Conservation (phyloP, 1,140 invertebrate genomes). For the Thalassaphorura encarpata region DNA sequence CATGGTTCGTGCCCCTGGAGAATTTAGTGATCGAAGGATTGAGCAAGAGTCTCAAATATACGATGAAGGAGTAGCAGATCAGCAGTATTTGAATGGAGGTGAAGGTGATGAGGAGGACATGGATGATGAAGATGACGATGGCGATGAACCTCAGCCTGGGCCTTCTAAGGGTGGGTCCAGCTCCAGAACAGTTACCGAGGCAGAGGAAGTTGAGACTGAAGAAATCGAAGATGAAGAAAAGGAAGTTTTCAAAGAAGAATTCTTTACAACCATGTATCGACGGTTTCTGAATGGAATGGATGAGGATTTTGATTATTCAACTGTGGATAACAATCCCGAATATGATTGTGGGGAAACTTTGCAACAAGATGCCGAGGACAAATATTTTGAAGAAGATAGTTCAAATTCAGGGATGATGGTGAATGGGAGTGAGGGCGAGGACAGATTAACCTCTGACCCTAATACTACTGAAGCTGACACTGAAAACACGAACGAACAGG, state of each 20-base stretch:
- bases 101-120: constrained; percentile 37
- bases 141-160: constrained; percentile 21
- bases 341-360: constrained; percentile 64
- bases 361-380: constrained; percentile 69
- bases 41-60: constrained; percentile 46
- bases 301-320: constrained; percentile 68
- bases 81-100: constrained; percentile 35
- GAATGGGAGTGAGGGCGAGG: not conserved
- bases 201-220: constrained; percentile 24
- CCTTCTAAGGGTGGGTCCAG: constrained; percentile 16
- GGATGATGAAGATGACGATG: constrained; percentile 31
- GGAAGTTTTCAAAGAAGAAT: constrained; percentile 65
- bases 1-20: constrained; percentile 42
- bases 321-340: constrained; percentile 61
- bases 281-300: constrained; percentile 77
- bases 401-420: constrained; percentile 36
- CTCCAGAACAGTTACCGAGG: no score
- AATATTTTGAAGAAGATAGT: constrained; percentile 74
- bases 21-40: constrained; percentile 44
- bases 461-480: not conserved
- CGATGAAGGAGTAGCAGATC: constrained; percentile 43
- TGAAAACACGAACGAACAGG: not conserved
- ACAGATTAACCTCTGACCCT: not conserved
- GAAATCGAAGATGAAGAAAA: constrained; percentile 37
- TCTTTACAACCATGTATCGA: constrained; percentile 75